Evolutionary conservation across 2,113 vertebrate genomes (phyloP).

Genomic region (Lonchura striata): DNA sequence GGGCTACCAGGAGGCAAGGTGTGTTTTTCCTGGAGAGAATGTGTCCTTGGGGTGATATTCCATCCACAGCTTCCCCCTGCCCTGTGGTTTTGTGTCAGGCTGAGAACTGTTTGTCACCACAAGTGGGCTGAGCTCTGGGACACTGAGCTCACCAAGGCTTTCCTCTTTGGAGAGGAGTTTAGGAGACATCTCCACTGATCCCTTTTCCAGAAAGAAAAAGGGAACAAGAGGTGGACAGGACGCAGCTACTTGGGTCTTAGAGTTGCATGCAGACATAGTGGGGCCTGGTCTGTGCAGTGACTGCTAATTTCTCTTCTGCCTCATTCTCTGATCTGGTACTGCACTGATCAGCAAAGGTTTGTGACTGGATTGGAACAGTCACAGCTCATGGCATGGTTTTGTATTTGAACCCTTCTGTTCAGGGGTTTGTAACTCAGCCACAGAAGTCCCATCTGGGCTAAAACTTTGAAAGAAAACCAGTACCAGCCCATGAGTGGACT

Average conservation of each 20-base stretch:
- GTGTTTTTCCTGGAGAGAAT: background rate
- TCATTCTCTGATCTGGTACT: background rate
- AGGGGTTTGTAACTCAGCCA: conserved; percentile 70
- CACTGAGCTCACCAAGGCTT: background rate
- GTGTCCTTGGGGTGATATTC: background rate
- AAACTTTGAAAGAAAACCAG: background rate
- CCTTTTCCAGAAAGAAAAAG: background rate
- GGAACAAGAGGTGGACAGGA: background rate
- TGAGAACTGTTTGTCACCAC: background rate
- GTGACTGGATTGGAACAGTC: background rate
- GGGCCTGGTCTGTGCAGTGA: background rate
- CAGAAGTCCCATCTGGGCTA: background rate
- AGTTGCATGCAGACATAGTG: background rate
- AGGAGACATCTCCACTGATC: background rate
- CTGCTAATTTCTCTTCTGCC: background rate
- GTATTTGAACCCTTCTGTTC: conserved; percentile 64
- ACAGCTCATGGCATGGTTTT: conserved; percentile 21
- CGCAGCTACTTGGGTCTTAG: background rate
- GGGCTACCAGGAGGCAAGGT: background rate
- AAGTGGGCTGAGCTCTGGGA: background rate
- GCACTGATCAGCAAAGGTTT: background rate
- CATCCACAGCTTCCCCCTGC: background rate
- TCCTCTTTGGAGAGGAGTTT: background rate
- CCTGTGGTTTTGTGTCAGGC: background rate
- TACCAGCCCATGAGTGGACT: background rate